Percentiles rank a stretch among this genome's conserved stretches.
Conservation (phyloP, 2,888 invertebrate genomes). For the Limnephilus auricula region DNA sequence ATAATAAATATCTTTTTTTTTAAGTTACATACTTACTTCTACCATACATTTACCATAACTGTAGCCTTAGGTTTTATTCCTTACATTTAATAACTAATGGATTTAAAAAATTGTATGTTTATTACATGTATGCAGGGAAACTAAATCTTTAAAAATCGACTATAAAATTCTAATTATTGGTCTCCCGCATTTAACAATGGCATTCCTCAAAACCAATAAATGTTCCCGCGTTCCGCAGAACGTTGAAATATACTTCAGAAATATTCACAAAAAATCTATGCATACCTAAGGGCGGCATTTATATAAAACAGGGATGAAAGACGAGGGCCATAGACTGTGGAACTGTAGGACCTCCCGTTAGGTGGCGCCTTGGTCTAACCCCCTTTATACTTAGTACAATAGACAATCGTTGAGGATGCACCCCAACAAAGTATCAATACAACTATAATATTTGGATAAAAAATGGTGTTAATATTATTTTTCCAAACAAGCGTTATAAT, state of each 20-base stretch:
- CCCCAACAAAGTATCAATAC: constrained; percentile 28
- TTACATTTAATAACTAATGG: too few species aligned
- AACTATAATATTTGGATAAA: constrained; percentile 34
- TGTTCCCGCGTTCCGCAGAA: constrained; percentile 26
- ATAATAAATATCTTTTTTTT: too few species aligned
- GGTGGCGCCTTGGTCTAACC: constrained; percentile 51
- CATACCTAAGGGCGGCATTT: constrained; percentile 38
- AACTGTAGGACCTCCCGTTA: constrained; percentile 39
- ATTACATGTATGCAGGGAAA: too few species aligned
- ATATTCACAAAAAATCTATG: constrained; percentile 35
- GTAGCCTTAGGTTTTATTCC: too few species aligned
- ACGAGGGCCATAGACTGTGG: constrained; percentile 17
- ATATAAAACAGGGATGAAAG: constrained; percentile 44
- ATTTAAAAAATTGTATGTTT: too few species aligned
- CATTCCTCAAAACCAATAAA: constrained; percentile 30
- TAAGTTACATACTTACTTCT: too few species aligned
- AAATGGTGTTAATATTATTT: constrained; percentile 6
- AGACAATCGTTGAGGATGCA: constrained; percentile 34
- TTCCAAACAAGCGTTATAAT: background rate
- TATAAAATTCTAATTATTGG: background rate
- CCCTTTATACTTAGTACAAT: constrained; percentile 49
- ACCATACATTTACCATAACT: too few species aligned
- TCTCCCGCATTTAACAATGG: background rate
- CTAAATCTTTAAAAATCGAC: background rate
- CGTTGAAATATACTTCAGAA: background rate